Conservation (phyloP, 2,888 invertebrate species). For the Lasioglossum zephyrum region DNA sequence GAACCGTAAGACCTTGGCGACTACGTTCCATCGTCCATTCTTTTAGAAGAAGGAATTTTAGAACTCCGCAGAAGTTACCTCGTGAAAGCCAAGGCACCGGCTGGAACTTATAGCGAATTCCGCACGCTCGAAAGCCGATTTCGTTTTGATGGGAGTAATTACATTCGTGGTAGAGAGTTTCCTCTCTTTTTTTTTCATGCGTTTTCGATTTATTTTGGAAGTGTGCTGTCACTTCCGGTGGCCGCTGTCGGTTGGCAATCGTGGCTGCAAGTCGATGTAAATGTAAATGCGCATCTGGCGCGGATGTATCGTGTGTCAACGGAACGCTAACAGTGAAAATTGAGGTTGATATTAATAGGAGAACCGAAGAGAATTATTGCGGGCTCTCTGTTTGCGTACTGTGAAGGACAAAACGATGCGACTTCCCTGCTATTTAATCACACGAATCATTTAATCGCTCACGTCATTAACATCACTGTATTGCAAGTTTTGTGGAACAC, state of each 20-base stretch:
- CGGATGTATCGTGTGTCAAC: slow-evolving; percentile 41
- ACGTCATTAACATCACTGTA: neutral
- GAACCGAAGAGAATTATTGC: slow-evolving; percentile 36
- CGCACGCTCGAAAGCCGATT: neutral
- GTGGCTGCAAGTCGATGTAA: slow-evolving; percentile 15
- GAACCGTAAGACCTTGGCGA: neutral
- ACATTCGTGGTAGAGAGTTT: neutral
- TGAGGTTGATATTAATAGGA: slow-evolving; percentile 47
- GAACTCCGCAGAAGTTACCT: neutral
- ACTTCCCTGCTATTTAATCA: neutral
- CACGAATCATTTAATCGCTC: neutral
- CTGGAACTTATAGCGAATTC: neutral
- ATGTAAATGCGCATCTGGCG: slow-evolving; percentile 53
- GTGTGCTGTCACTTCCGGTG: neutral
- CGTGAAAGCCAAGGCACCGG: neutral
- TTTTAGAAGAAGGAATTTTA: neutral
- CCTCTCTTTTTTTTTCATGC: neutral
- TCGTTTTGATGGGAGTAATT: neutral
- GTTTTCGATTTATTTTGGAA: neutral
- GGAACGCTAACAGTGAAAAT: slow-evolving; percentile 43
- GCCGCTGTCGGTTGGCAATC: neutral
- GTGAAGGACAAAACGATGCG: neutral
- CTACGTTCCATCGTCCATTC: neutral
- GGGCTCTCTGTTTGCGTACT: neutral
- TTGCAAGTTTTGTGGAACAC: neutral